Percentiles rank a stretch among this genome's conserved stretches.
These are phyloP conservation scores for Chalcosyrphus nemorum DNA, from an alignment of 2,888 invertebrate species.

Conservation along the genomic window DNA sequence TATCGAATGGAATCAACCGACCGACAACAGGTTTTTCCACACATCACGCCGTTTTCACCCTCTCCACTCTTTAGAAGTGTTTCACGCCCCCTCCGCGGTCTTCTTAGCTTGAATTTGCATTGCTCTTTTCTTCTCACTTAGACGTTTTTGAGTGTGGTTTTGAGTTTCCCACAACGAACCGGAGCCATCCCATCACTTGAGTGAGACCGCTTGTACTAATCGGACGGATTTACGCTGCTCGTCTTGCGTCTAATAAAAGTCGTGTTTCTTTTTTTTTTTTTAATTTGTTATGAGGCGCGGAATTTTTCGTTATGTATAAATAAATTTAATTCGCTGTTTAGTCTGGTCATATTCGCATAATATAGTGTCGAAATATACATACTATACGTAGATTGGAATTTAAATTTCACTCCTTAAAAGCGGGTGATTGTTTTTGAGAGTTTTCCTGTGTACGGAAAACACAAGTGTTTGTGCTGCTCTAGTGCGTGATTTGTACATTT, in stretches of 20 bases:
- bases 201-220: conserved; percentile 75
- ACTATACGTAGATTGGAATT: conserved; percentile 21
- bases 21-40: conserved; percentile 46
- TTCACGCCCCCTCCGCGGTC: background rate
- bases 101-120: too few relatives aligned
- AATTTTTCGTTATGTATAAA: conserved; percentile 11
- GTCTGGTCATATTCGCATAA: background rate
- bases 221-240: conserved; percentile 75
- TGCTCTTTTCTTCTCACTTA: background rate
- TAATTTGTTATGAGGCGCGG: conserved; percentile 22
- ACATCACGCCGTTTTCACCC: conserved; percentile 13
- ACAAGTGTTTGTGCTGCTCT: conserved; percentile 7
- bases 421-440: background rate
- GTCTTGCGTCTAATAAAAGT: conserved; percentile 37
- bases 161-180: conserved; percentile 18
- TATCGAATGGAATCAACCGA: conserved; percentile 3
- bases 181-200: conserved; percentile 75
- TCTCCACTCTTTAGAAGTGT: background rate
- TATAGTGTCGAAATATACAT: conserved; percentile 15
- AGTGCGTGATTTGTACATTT: conserved; percentile 45
- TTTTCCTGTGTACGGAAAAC: conserved; percentile 27
- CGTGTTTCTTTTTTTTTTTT: too few relatives aligned
- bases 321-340: conserved; percentile 10
- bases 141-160: conserved; percentile 56
- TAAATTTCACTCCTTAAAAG: conserved; percentile 21